Conservation (phyloP, 2,113 vertebrate genomes). For the Embiotoca jacksoni region DNA sequence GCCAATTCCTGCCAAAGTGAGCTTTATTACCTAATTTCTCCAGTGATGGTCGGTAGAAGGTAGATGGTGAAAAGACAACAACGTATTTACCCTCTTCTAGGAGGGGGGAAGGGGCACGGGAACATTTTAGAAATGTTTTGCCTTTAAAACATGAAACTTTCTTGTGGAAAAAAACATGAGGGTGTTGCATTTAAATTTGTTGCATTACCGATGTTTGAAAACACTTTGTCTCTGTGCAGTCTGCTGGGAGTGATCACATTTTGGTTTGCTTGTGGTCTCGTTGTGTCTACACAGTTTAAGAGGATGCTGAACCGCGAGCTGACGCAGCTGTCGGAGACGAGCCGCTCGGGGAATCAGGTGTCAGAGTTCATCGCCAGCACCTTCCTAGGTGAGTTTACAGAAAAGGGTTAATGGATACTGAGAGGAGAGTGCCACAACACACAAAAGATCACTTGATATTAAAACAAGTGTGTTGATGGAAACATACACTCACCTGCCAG, state of each 20-base stretch:
- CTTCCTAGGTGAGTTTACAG: slow-evolving; percentile 87
- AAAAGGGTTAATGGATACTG: neutral
- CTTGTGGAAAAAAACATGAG: no score
- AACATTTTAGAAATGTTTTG: no score
- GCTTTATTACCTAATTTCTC: neutral
- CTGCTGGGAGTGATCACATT: neutral
- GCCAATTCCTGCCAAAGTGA: neutral
- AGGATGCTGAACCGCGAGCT: slow-evolving; percentile 95
- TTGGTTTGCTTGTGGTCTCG: neutral
- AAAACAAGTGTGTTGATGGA: neutral
- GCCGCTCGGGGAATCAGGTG: slow-evolving; percentile 94
- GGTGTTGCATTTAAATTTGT: neutral
- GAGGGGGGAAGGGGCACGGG: no score
- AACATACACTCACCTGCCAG: neutral
- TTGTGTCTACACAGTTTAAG: slow-evolving; percentile 86
- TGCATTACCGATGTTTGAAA: neutral
- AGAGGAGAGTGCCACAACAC: neutral
- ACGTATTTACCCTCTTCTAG: no score
- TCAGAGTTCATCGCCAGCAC: slow-evolving; percentile 93
- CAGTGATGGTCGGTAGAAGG: neutral
- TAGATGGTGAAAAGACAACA: neutral
- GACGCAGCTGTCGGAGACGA: slow-evolving; percentile 92
- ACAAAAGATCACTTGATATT: neutral
- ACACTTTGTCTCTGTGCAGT: neutral
- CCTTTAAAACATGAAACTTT: no score